phyloP scores from a whole-genome alignment of 2,888 invertebrate genomes.

The Cerastis rubricosa region DNA sequence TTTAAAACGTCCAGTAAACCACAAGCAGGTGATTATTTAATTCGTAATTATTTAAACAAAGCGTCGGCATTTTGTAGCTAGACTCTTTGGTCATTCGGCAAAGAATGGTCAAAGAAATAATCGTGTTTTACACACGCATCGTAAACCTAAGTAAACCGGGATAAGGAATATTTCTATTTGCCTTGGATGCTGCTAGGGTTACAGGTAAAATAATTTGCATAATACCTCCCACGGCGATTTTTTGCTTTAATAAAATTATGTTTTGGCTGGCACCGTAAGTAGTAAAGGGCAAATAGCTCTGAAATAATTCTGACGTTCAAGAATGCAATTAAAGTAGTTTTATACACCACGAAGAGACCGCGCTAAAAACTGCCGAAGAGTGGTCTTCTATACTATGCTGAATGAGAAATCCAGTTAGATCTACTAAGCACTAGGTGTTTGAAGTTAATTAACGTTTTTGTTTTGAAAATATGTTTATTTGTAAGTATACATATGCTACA shows the following conservation, averaged over 20 bases:
- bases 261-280: slow-evolving; percentile 17
- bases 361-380: neutral
- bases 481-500: neutral
- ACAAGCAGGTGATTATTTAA: slow-evolving; percentile 33
- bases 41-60: slow-evolving; percentile 54
- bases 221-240: slow-evolving; percentile 88
- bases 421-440: neutral
- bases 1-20: slow-evolving; percentile 19
- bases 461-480: neutral
- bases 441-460: neutral
- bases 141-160: slow-evolving; percentile 89
- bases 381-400: neutral
- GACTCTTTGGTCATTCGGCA: slow-evolving; percentile 80
- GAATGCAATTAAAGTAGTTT: neutral
- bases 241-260: slow-evolving; percentile 69
- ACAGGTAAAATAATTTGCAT: slow-evolving; percentile 90
- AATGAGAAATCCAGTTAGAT: neutral
- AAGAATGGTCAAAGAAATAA: slow-evolving; percentile 83
- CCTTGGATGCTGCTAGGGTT: slow-evolving; percentile 81
- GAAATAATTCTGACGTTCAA: neutral
- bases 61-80: slow-evolving; percentile 65
- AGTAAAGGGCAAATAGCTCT: neutral
- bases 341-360: neutral
- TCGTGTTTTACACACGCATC: slow-evolving; percentile 87
- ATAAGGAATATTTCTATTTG: slow-evolving; percentile 84